These are phyloP conservation scores for Pemphigus obesinymphae DNA, from an alignment of 1,140 invertebrate species.

Conservation along the genomic window DNA sequence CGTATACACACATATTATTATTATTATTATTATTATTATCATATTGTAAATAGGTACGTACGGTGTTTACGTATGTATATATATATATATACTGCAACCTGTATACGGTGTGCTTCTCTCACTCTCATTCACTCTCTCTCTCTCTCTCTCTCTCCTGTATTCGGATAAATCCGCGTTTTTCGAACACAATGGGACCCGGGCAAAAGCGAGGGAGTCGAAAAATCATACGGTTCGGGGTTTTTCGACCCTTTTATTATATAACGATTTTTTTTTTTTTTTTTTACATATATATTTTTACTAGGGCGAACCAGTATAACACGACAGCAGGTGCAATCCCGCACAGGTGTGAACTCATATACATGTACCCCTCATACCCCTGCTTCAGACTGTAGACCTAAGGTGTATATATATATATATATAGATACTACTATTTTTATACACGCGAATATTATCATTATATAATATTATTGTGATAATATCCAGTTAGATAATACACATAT, in stretches of 20 bases:
- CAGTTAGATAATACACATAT: too few relatives aligned
- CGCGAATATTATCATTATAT: not conserved
- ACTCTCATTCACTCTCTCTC: too few relatives aligned
- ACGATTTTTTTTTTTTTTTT: not conserved
- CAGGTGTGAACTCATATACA: slow-evolving; percentile 25
- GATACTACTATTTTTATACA: too few relatives aligned
- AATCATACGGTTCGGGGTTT: slow-evolving; percentile 40
- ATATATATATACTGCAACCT: not conserved
- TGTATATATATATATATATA: not conserved
- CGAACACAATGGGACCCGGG: not conserved
- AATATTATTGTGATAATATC: not conserved
- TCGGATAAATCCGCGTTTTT: slow-evolving; percentile 1
- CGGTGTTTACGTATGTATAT: not conserved
- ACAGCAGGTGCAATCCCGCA: slow-evolving; percentile 27
- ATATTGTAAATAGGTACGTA: not conserved
- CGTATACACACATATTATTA: not conserved
- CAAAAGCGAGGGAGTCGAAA: slow-evolving; percentile 37
- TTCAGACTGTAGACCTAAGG: too few relatives aligned
- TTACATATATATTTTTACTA: slow-evolving; percentile 13
- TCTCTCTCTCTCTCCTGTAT: not conserved
- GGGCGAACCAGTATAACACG: not conserved
- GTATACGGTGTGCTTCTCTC: not conserved
- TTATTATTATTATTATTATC: not conserved
- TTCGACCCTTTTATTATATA: slow-evolving; percentile 35
- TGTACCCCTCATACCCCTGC: too few relatives aligned